phyloP scores from a whole-genome alignment of 1,140 invertebrate genomes.

The Halesus radiatus region DNA sequence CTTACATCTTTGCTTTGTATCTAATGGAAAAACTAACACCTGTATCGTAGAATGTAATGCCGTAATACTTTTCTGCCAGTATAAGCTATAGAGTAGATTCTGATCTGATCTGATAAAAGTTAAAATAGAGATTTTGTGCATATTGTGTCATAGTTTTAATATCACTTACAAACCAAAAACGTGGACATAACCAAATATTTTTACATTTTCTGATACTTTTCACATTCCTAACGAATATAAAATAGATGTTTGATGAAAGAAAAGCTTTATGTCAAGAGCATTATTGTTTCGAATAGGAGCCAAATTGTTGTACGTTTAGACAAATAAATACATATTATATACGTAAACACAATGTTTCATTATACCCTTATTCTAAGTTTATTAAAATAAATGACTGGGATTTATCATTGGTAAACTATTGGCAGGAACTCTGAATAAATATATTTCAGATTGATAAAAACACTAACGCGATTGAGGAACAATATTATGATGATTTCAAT shows the following conservation, averaged over 20 bases:
- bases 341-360: no score
- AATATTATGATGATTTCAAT: no score
- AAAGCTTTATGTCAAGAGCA: not conserved
- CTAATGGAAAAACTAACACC: not conserved
- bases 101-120: not conserved
- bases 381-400: no score
- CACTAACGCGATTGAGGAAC: no score
- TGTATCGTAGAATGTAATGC: not conserved
- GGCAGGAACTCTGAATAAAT: no score
- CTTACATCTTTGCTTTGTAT: not conserved
- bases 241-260: slow-evolving; percentile 6
- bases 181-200: not conserved
- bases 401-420: no score
- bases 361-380: no score
- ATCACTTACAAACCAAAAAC: not conserved
- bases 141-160: not conserved
- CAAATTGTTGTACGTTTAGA: slow-evolving; percentile 1
- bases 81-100: not conserved
- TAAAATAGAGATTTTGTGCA: not conserved
- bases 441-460: no score
- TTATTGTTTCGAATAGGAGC: not conserved
- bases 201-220: slow-evolving; percentile 22
- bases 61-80: not conserved
- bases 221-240: slow-evolving; percentile 14
- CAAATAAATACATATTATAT: slow-evolving; percentile 5